Conservation (phyloP, 2,888 invertebrate species). For the Pycnomerus fuliginosus region DNA sequence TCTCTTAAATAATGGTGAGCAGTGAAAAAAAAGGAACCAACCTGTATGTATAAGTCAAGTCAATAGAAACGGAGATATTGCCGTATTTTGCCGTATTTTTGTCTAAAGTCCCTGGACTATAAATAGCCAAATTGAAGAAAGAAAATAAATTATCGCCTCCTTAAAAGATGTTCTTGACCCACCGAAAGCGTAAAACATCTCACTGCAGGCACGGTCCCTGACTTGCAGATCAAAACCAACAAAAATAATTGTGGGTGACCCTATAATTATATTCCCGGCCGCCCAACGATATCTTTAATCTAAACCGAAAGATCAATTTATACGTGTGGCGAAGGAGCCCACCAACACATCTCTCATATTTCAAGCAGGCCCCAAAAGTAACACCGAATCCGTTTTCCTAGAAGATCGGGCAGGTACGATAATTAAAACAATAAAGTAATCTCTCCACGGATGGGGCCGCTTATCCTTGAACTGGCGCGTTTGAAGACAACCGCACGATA, state of each 20-base stretch:
- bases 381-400: slow-evolving; percentile 6
- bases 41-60: too few relatives aligned
- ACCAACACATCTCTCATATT: slow-evolving; percentile 18
- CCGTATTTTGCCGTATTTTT: too few relatives aligned
- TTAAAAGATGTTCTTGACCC: too few relatives aligned
- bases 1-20: too few relatives aligned
- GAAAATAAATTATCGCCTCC: too few relatives aligned
- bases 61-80: too few relatives aligned
- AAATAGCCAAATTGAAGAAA: too few relatives aligned
- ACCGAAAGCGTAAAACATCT: too few relatives aligned
- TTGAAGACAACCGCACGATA: slow-evolving; percentile 16
- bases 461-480: slow-evolving; percentile 16
- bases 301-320: slow-evolving; percentile 24
- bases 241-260: slow-evolving; percentile 22
- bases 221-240: too few relatives aligned
- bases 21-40: too few relatives aligned
- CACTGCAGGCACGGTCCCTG: too few relatives aligned
- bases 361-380: slow-evolving; percentile 5
- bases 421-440: slow-evolving; percentile 20
- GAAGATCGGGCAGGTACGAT: not conserved
- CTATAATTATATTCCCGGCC: slow-evolving; percentile 24
- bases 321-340: slow-evolving; percentile 24
- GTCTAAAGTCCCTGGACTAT: too few relatives aligned
- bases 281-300: slow-evolving; percentile 25
- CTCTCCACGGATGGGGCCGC: slow-evolving; percentile 2